phyloP scores from a whole-genome alignment of 2,888 invertebrate genomes.

The Eristalis arbustorum region DNA sequence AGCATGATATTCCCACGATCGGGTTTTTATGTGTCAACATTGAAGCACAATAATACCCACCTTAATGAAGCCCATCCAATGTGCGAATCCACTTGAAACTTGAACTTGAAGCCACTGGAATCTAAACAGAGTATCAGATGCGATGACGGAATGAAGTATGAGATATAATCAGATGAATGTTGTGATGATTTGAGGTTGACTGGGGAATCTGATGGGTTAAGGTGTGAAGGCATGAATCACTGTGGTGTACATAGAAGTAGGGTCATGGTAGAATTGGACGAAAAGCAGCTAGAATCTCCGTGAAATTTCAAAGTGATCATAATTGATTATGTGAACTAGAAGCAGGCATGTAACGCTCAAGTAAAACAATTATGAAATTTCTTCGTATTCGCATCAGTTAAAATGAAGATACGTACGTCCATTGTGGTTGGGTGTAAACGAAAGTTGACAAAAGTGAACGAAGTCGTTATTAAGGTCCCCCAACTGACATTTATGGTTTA shows the following conservation, averaged over 20 bases:
- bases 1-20: conserved; percentile 14
- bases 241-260: too few species aligned
- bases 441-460: too few species aligned
- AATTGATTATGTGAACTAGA: too few species aligned
- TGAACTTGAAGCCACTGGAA: conserved; percentile 39
- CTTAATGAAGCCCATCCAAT: conserved; percentile 39
- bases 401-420: too few species aligned
- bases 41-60: conserved; percentile 12
- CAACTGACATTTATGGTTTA: too few species aligned
- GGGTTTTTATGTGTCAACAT: neutral
- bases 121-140: neutral
- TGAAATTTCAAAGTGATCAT: neutral
- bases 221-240: neutral
- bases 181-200: neutral
- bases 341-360: too few species aligned
- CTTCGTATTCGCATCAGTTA: too few species aligned
- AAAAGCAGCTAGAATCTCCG: neutral
- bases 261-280: too few species aligned
- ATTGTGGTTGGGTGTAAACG: too few species aligned
- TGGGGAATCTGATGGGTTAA: neutral
- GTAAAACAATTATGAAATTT: too few species aligned
- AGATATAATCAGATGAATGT: neutral
- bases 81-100: conserved; percentile 28
- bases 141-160: neutral
- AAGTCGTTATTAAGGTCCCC: too few species aligned